Evolutionary conservation across 30 jellyfish, hydroid and myxozoan genomes (phyloP).

Genomic region (Turritopsis dohrnii): DNA sequence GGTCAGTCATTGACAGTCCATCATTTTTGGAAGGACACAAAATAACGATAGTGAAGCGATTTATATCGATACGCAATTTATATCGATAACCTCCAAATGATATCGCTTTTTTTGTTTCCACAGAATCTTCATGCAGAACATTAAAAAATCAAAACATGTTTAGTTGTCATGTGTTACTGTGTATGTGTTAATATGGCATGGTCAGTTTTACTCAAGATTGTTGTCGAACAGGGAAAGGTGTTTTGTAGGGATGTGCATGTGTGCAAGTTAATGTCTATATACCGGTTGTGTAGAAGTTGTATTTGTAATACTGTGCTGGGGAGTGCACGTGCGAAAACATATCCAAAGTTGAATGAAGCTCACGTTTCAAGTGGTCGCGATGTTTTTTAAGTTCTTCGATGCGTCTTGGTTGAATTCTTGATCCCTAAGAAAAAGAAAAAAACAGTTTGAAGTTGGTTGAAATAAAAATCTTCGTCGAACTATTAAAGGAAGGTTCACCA

Average conservation of each 20-base stretch:
- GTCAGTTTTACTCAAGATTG: background rate
- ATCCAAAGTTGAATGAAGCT: slow-evolving; percentile 27
- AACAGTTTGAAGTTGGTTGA: background rate
- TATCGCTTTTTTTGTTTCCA: background rate
- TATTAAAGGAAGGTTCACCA: no score
- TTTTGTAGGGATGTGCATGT: background rate
- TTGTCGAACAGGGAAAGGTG: background rate
- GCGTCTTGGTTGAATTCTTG: slow-evolving; percentile 9
- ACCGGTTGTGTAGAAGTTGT: slow-evolving; percentile 2
- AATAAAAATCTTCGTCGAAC: no score
- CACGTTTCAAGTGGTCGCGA: slow-evolving; percentile 25
- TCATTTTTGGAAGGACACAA: background rate
- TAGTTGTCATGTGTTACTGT: background rate
- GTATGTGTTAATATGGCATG: background rate
- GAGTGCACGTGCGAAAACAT: slow-evolving; percentile 4
- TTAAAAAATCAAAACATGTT: no score
- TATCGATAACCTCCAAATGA: background rate
- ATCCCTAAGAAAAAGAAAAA: background rate
- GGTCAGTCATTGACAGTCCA: background rate
- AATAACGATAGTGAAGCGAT: background rate
- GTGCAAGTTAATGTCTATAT: slow-evolving; percentile 15
- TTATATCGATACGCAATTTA: background rate
- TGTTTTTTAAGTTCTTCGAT: slow-evolving; percentile 13
- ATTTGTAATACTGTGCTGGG: background rate
- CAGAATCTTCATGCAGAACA: background rate